Evolutionary conservation across 2,888 invertebrate genomes (phyloP), one percentile per base, ranked within the genome.

Genomic region (Galeopsomyia nigrocyanea): DNA sequence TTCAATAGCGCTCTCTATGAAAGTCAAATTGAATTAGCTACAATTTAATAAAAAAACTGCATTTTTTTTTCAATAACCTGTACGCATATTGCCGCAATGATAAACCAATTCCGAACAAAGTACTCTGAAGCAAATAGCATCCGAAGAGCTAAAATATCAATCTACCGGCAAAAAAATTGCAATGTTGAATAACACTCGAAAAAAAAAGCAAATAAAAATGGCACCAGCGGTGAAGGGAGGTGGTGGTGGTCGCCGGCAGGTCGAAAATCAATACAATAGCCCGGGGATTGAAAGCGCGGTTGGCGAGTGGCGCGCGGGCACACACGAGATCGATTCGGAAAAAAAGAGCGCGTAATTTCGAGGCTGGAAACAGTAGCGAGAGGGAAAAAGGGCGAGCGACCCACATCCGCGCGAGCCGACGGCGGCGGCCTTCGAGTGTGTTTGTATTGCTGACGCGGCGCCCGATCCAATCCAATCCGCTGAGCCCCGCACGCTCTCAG

Each of bases 361-460:
- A 39, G 39, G 83, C 83, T 83, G 81, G 83, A 84, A 85, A 86
- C 82, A 83, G 83, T 81, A 81, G 73, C 57, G 66, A 76, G 77
- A 76, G 75, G 77, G 49, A 55, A 63, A 31, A 58, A 63, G 39
- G 39, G 39, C 39, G 51, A 77, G 82, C 83, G 85, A 83, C 83
- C 85, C 85, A 83, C 85, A 84, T 84, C 22, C 50, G 21, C 16
- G 26, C 57, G 17, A 14, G 16, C 39, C 13, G 39, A 39, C 70
- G 17, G 60, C 39, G 39, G 39, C 58, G 50, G 31, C 26, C 9
- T 22, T 84, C 80, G 81, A 85, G 85, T 86, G 85, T 86, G 85
- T 86, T 86, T 86, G 85, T 85, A 85, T 84, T 86, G 85, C 86
- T 86, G 86, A 86, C 85, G 85, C 83, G 84, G 85, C 85, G 82